These are phyloP conservation scores for Patagioenas fasciata DNA, from an alignment of 2,113 vertebrate genomes.

Conservation along the genomic window DNA sequence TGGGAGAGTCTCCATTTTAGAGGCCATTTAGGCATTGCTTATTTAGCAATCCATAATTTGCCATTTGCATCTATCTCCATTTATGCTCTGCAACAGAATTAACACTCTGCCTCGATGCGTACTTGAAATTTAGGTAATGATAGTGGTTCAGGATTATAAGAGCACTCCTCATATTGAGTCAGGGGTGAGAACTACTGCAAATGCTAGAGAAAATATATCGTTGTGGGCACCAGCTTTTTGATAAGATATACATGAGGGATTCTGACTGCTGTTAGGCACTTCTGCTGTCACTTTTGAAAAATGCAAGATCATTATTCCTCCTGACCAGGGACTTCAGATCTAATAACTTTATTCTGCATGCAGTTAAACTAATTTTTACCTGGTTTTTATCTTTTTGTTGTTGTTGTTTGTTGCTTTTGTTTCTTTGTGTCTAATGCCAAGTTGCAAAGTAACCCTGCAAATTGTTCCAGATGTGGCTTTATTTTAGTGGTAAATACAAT, in stretches of 20 bases:
- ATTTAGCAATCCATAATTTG: neutral
- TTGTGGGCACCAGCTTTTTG: neutral
- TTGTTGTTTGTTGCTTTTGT: neutral
- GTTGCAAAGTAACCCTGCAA: neutral
- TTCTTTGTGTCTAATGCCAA: neutral
- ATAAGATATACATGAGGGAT: neutral
- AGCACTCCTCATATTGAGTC: neutral
- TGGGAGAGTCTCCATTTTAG: neutral
- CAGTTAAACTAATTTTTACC: neutral
- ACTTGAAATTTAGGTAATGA: neutral
- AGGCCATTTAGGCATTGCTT: neutral
- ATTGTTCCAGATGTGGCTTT: neutral
- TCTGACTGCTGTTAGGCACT: neutral
- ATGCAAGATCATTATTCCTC: neutral
- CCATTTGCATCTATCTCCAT: neutral
- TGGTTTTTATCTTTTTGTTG: neutral
- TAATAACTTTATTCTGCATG: neutral
- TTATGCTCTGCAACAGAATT: neutral
- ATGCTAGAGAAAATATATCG: neutral
- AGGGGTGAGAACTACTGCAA: neutral
- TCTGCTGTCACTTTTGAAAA: neutral
- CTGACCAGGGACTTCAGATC: neutral
- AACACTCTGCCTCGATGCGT: accelerated
- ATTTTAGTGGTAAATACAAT: neutral
- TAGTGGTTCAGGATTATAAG: neutral